Base-by-base conservation (phyloP, 92 coral and sea anemone species). In the Parazoanthus darwini region DNA sequence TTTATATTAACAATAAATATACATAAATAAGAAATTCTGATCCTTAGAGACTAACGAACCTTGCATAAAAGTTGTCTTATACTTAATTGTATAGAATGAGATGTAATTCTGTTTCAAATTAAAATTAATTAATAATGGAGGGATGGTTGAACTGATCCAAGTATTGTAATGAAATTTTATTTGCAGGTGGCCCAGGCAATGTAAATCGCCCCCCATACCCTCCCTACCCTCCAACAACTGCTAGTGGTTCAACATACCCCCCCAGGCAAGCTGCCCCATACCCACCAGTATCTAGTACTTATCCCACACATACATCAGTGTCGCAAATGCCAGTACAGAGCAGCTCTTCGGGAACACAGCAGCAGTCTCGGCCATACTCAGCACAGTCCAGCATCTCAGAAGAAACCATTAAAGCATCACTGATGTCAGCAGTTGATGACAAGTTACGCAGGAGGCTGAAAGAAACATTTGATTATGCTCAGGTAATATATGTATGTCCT, bases 391-490 rank as follows among this genome's bases (percentile, higher is more conserved):
- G 89, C 54, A 89, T 94, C 8, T 54, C 95, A 65, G 96, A 92
- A 25, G 98, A 97, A 3, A 94, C 93, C 33, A 89, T 97, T 22
- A 94, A 89, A 83, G 92, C 94, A 2, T 95, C 98, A 43, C 86
- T 97, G 74, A 79, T 92, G 89, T 92, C 96, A 54, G 98, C 98
- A 72, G 93, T 97, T 22, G 97, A 97, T 68, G 98, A 92, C 48
- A 97, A 97, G 74, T 88, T 97, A 13, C 88, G 93, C 46, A 88
- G 99, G 82, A 86, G 94, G 39, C 86, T 94, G 36, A 97, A 93
- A 89, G 97, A 97, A 18, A 86, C 94, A 43, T 90, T 95, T 91
- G 96, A 92, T 42, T 98, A 95, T 89, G 98, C 98, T 38, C 99
- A 97, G 98, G 99, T 97, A 46, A 46, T 15, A 37, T 1, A 1